A percentile compares a stretch with the other conserved stretches of the same genome.
These are phyloP conservation scores for Chaetorhynchus papuensis DNA, from an alignment of 2,113 vertebrate species.

Conservation along the genomic window DNA sequence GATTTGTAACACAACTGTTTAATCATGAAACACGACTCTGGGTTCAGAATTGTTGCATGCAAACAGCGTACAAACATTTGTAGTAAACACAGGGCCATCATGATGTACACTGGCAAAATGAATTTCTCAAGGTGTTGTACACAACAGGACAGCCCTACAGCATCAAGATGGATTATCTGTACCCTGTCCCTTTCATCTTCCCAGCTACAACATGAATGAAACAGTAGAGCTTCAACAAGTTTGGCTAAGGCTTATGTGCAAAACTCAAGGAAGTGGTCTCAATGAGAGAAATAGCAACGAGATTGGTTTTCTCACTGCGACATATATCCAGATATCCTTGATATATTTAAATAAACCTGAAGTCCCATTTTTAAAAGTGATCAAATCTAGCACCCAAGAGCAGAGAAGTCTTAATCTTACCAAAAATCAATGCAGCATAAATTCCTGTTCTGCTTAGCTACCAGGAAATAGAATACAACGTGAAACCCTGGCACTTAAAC, in stretches of 20 bases:
- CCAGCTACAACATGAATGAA: neutral
- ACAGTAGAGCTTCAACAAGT: neutral
- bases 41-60: neutral
- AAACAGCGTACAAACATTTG: neutral
- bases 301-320: neutral
- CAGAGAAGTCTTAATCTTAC: neutral
- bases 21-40: neutral
- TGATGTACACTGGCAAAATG: neutral
- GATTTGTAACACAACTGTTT: neutral
- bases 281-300: neutral
- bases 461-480: neutral
- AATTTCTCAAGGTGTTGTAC: neutral
- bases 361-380: neutral
- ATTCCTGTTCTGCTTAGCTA: neutral
- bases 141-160: neutral
- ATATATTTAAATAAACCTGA: neutral
- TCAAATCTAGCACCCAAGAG: neutral
- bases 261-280: neutral
- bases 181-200: neutral
- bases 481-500: neutral
- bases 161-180: neutral
- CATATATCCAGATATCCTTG: neutral
- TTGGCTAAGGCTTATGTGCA: neutral
- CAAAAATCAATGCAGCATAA: neutral
- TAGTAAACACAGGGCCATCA: neutral